Conservation (phyloP, 2,797 vertebrate species). For the Sphaeramia orbicularis region DNA sequence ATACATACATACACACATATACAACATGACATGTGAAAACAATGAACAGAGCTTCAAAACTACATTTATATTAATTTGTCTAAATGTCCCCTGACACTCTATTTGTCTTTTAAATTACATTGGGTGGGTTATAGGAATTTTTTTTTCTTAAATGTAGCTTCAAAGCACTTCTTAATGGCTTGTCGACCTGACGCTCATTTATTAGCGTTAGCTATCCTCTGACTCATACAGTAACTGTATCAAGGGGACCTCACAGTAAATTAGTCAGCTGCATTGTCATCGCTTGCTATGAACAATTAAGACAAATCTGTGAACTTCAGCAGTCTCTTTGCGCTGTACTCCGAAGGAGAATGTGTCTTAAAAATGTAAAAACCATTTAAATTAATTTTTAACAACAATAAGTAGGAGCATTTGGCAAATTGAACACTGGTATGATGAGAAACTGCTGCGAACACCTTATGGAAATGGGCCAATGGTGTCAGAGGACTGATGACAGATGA, state of each 20-base stretch:
- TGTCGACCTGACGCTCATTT: constrained; percentile 49
- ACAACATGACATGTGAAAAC: constrained; percentile 22
- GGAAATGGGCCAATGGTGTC: constrained; percentile 7
- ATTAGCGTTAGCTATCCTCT: constrained; percentile 61
- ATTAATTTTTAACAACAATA: background rate
- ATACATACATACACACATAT: constrained; percentile 18
- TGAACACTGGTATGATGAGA: background rate
- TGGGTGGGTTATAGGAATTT: constrained; percentile 51
- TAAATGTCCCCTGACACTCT: constrained; percentile 39
- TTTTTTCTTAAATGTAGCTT: constrained; percentile 61
- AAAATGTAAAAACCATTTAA: background rate
- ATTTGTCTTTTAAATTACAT: constrained; percentile 61
- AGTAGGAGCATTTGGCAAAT: background rate
- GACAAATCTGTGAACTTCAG: constrained; percentile 2
- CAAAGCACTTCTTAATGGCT: constrained; percentile 70
- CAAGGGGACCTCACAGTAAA: constrained; percentile 38
- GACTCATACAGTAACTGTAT: constrained; percentile 39
- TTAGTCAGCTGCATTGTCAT: constrained; percentile 30
- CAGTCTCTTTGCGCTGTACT: background rate
- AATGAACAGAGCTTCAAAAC: constrained; percentile 40
- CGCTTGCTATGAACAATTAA: constrained; percentile 14
- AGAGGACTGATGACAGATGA: constrained; percentile 11
- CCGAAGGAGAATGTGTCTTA: background rate
- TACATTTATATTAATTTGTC: constrained; percentile 61
- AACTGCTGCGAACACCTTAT: background rate